Conservation (phyloP, 2,797 vertebrate species). For the Garrulus glandarius region DNA sequence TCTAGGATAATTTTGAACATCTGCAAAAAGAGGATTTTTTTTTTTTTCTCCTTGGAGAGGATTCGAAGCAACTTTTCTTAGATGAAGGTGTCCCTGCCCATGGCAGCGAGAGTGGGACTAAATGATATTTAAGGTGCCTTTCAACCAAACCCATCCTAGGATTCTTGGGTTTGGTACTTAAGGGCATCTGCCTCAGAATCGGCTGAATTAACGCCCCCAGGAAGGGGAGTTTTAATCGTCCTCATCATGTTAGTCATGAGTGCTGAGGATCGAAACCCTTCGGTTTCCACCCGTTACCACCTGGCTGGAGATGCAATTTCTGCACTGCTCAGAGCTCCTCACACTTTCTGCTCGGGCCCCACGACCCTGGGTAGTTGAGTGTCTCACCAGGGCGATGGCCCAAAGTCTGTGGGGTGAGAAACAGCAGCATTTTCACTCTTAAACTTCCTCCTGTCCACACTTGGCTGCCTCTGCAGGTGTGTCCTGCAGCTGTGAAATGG, state of each 20-base stretch:
- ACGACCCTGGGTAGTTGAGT: fast-evolving
- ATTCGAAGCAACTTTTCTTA: neutral
- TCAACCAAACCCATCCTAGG: neutral
- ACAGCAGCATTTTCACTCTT: neutral
- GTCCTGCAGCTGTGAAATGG: constrained; percentile 21
- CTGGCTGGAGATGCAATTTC: neutral
- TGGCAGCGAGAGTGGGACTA: neutral
- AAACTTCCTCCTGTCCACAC: neutral
- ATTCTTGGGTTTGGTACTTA: neutral
- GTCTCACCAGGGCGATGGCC: neutral
- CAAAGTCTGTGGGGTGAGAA: neutral
- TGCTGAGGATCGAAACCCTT: neutral
- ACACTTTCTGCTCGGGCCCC: neutral
- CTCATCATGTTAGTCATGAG: fast-evolving
- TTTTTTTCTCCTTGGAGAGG: neutral
- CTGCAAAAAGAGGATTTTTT: neutral
- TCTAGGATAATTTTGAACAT: neutral
- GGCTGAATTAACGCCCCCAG: neutral
- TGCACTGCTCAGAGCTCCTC: neutral
- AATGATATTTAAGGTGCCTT: neutral
- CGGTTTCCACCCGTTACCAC: fast-evolving
- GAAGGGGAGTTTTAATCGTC: neutral
- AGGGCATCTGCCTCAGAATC: neutral
- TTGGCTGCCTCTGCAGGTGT: constrained; percentile 6
- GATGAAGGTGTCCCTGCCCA: neutral